Percentiles rank a stretch among this genome's conserved stretches.
Evolutionary conservation across 2,797 vertebrate species (phyloP).

Genomic region (Artibeus jamaicensis): DNA sequence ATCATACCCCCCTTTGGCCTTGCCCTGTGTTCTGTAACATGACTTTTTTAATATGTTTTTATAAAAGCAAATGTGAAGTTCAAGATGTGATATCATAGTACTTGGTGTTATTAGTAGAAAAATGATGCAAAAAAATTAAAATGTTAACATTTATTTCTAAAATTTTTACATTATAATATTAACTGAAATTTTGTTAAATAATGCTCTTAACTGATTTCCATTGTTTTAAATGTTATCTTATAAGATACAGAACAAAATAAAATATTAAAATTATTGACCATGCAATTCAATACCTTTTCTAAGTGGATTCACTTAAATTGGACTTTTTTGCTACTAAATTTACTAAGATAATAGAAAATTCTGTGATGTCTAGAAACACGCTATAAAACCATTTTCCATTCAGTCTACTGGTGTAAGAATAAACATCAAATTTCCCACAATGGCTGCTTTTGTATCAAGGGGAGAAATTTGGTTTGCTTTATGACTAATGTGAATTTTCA

Average conservation of each 20-base stretch:
- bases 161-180: not conserved
- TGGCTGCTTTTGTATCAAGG: not conserved
- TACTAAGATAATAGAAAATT: not conserved
- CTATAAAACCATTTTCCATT: not conserved
- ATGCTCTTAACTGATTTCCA: not conserved
- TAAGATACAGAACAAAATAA: not conserved
- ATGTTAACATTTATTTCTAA: not conserved
- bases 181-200: not conserved
- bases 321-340: not conserved
- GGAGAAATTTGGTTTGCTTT: not conserved
- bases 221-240: not conserved
- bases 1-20: no score
- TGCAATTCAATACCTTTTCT: not conserved
- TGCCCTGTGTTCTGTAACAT: no score
- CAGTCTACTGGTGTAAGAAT: not conserved
- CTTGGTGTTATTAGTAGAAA: not conserved
- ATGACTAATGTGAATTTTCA: not conserved
- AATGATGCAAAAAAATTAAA: not conserved
- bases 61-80: not conserved
- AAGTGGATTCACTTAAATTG: not conserved
- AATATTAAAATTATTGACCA: conserved; percentile 24
- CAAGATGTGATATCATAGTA: not conserved
- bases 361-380: not conserved
- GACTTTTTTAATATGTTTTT: not conserved
- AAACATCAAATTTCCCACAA: not conserved